Evolutionary conservation across 2,113 vertebrate genomes (phyloP).

Genomic region (Myrmecophaga tridactyla): DNA sequence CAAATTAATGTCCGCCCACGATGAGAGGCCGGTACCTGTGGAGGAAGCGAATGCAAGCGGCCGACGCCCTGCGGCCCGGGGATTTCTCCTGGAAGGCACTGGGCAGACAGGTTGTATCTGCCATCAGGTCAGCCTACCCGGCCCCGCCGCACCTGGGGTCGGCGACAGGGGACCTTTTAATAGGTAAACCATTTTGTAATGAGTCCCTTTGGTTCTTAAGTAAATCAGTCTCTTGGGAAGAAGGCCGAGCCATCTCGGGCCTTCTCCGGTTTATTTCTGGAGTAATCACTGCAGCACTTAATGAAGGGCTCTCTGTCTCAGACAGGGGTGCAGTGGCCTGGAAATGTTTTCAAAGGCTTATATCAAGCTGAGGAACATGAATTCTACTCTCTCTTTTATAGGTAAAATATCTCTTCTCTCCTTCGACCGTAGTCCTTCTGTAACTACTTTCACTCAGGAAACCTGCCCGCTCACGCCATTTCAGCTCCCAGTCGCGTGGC

Average conservation of each 20-base stretch:
- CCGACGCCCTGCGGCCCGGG: fast-evolving
- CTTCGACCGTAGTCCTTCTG: not conserved
- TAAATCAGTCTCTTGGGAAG: not conserved
- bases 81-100: not conserved
- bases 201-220: not conserved
- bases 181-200: not conserved
- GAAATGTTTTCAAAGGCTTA: not conserved
- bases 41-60: fast-evolving
- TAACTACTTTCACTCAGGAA: not conserved
- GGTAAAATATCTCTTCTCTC: not conserved
- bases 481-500: not conserved
- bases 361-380: not conserved
- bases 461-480: not conserved
- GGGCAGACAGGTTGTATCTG: fast-evolving
- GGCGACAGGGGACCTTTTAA: not conserved
- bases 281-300: not conserved
- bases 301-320: not conserved
- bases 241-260: not conserved
- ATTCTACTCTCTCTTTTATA: not conserved
- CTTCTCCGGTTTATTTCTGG: not conserved
- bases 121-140: too few species aligned
- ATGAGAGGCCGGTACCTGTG: fast-evolving
- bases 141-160: not conserved
- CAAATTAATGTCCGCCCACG: not conserved
- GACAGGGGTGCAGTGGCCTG: not conserved